A percentile compares a stretch with the other conserved stretches of the same genome.
These are phyloP conservation scores for Odontothrips loti DNA, from an alignment of 2,888 invertebrate species.

Conservation along the genomic window DNA sequence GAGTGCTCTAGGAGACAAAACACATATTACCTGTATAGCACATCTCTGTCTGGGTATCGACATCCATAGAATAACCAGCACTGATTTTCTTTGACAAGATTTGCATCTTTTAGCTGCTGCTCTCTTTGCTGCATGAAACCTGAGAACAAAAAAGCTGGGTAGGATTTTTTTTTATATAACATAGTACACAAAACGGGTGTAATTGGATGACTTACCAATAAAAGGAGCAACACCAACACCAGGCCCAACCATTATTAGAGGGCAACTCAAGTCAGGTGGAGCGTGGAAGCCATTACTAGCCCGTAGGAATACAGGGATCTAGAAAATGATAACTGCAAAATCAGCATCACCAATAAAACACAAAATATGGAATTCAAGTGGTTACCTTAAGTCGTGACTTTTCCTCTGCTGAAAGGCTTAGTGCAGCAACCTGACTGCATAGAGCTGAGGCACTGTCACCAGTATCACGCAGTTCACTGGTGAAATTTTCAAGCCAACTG, in stretches of 20 bases:
- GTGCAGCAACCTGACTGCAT: neutral
- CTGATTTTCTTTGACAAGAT: neutral
- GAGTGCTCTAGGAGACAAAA: neutral
- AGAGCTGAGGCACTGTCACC: neutral
- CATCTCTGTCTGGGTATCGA: neutral
- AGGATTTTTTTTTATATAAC: neutral
- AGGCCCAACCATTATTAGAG: neutral
- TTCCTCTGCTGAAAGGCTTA: neutral
- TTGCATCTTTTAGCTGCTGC: neutral
- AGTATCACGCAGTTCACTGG: neutral
- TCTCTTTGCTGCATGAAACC: neutral
- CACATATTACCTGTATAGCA: neutral
- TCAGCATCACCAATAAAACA: neutral
- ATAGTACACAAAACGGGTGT: neutral
- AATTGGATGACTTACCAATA: neutral
- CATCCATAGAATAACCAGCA: slow-evolving; percentile 8
- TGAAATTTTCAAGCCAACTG: neutral
- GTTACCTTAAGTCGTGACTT: neutral
- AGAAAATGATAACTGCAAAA: neutral
- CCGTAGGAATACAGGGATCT: neutral
- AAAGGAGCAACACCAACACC: slow-evolving; percentile 9
- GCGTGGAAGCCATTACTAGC: neutral
- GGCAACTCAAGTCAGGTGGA: neutral
- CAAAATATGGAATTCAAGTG: neutral
- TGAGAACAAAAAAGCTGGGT: neutral